Percentiles rank a stretch among this genome's conserved stretches.
These are phyloP conservation scores for Micrasema minimum DNA, from an alignment of 1,140 invertebrate species.

Conservation along the genomic window DNA sequence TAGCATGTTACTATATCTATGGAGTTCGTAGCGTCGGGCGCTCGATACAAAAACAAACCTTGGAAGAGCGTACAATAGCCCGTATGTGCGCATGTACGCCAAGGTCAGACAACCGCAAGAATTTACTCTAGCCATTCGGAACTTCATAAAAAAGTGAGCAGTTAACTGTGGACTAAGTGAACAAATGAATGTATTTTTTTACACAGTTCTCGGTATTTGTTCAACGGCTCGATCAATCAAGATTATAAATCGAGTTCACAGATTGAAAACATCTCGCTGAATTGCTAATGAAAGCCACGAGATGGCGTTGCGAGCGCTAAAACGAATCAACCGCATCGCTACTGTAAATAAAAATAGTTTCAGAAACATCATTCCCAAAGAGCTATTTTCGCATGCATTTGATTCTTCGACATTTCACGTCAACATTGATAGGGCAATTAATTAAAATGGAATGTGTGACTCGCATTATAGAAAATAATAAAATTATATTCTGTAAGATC, in stretches of 20 bases:
- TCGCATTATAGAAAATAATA: conserved; percentile 28
- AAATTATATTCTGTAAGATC: conserved; percentile 20
- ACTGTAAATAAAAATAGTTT: neutral
- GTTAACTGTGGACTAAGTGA: neutral
- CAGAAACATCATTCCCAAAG: neutral
- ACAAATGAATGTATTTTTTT: neutral
- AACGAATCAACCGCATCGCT: neutral
- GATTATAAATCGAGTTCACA: conserved; percentile 6
- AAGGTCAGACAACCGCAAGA: neutral
- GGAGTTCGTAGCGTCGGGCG: conserved; percentile 23
- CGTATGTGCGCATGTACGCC: conserved; percentile 15
- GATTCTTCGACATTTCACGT: neutral
- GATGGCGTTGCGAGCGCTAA: conserved; percentile 9
- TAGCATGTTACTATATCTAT: conserved; percentile 30
- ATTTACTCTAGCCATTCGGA: neutral
- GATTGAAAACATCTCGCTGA: conserved; percentile 39
- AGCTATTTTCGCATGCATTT: neutral
- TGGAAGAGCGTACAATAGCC: conserved; percentile 30
- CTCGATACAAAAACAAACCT: conserved; percentile 40
- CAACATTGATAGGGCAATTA: neutral
- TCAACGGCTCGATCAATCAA: too few relatives aligned
- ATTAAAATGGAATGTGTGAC: conserved; percentile 41
- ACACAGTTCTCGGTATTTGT: neutral
- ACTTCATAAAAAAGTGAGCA: neutral
- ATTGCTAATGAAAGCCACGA: conserved; percentile 40